Conservation (phyloP, 2,113 vertebrate genomes). For the Grus americana region DNA sequence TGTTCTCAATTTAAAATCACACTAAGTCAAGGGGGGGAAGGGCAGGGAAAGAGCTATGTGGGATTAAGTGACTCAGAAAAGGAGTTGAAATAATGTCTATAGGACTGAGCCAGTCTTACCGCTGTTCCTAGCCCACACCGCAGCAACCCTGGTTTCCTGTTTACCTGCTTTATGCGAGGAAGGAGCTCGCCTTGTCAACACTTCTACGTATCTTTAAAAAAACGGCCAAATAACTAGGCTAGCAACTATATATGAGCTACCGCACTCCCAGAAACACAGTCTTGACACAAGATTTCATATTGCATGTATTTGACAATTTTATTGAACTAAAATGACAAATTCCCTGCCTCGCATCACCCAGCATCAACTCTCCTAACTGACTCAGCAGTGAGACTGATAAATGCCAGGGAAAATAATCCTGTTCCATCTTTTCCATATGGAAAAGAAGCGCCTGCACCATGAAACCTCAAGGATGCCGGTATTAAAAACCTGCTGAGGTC, state of each 20-base stretch:
- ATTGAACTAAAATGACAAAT: background rate
- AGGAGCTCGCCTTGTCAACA: background rate
- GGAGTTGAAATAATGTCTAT: background rate
- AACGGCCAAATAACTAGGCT: background rate
- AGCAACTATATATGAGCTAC: background rate
- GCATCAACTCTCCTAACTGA: background rate
- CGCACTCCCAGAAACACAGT: background rate
- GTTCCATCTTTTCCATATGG: background rate
- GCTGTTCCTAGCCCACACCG: accelerated
- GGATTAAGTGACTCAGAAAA: background rate
- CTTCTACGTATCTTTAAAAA: background rate
- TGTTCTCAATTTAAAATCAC: background rate
- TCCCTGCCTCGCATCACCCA: background rate
- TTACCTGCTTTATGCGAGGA: background rate
- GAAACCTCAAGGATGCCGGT: background rate
- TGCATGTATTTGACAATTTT: background rate
- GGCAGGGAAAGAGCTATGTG: background rate
- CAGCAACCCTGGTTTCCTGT: background rate
- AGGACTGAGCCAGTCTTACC: background rate
- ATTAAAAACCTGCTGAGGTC: background rate
- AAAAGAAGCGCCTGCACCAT: background rate
- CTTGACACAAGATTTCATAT: background rate
- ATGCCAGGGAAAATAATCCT: background rate
- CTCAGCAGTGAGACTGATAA: background rate
- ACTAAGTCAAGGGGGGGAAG: background rate